phyloP scores from a whole-genome alignment of 2,888 invertebrate genomes.

The Macrostomum cliftonense region DNA sequence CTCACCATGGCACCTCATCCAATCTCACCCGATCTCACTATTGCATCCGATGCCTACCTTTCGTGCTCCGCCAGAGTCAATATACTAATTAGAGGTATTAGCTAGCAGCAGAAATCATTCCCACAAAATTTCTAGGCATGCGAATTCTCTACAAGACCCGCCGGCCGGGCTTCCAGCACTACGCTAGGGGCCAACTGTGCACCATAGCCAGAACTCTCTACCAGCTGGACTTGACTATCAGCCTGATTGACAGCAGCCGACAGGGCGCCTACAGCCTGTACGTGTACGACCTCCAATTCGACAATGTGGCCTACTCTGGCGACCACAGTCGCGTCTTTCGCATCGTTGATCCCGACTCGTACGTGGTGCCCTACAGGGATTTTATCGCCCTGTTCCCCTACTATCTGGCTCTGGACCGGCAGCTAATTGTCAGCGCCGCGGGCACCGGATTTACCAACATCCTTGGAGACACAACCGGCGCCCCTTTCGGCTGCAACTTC shows the following conservation, averaged over 20 bases:
- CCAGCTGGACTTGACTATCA: conserved; percentile 51
- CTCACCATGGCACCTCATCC: too few species aligned
- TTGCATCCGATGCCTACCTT: too few species aligned
- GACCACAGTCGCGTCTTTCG: conserved; percentile 17
- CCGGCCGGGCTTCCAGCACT: conserved; percentile 44
- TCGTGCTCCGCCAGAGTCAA: not conserved
- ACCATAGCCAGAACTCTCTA: conserved; percentile 69
- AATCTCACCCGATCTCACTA: too few species aligned
- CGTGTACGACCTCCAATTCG: conserved; percentile 58
- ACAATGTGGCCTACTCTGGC: conserved; percentile 61
- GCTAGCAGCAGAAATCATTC: too few species aligned
- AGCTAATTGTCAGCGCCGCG: conserved; percentile 55
- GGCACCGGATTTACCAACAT: conserved; percentile 52
- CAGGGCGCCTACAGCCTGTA: conserved; percentile 18
- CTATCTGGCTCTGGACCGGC: conserved; percentile 53
- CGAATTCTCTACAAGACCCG: conserved; percentile 56
- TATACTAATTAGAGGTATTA: not conserved
- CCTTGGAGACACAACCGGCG: conserved; percentile 46
- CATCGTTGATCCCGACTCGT: conserved; percentile 32
- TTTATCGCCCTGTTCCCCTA: conserved; percentile 69
- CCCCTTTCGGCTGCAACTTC: conserved; percentile 51
- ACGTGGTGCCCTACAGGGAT: not conserved
- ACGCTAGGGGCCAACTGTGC: conserved; percentile 52
- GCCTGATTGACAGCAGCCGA: conserved; percentile 17
- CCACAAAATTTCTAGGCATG: not conserved